phyloP scores from a whole-genome alignment of 2,797 vertebrate species.

The Helostoma temminkii region DNA sequence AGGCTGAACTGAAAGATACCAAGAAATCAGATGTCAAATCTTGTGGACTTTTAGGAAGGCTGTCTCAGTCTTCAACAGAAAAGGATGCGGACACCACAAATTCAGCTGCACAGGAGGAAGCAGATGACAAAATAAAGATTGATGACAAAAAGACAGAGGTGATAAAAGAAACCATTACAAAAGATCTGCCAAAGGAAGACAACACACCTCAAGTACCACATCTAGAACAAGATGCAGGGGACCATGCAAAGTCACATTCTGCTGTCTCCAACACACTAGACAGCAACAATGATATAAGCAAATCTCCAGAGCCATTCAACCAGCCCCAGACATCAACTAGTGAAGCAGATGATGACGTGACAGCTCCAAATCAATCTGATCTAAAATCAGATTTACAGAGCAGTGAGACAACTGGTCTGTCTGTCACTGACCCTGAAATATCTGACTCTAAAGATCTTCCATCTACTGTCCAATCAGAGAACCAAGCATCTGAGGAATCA shows the following conservation, averaged over 20 bases:
- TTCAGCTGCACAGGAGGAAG: constrained; percentile 8
- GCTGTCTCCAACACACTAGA: constrained; percentile 1
- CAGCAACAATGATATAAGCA: not conserved
- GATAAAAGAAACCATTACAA: not conserved
- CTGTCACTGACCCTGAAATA: not conserved
- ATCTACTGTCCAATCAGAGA: not conserved
- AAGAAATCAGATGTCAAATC: constrained; percentile 78
- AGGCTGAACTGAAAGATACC: constrained; percentile 60
- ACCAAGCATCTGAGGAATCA: constrained; percentile 18
- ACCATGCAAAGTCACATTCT: not conserved
- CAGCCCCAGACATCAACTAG: not conserved
- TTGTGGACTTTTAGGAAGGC: constrained; percentile 73
- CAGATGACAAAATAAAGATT: constrained; percentile 3
- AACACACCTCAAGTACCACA: constrained; percentile 4
- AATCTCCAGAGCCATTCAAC: constrained; percentile 8
- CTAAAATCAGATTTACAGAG: constrained; percentile 19
- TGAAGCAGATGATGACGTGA: constrained; percentile 23
- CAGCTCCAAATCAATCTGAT: constrained; percentile 17
- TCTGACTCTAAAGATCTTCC: constrained; percentile 22
- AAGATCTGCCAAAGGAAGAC: constrained; percentile 18
- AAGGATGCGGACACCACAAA: constrained; percentile 49
- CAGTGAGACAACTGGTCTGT: not conserved
- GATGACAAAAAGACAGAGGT: constrained; percentile 33
- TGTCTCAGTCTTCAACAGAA: constrained; percentile 75
- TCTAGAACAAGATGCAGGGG: constrained; percentile 22